A percentile compares a stretch with the other conserved stretches of the same genome.
Evolutionary conservation across 2,113 vertebrate genomes (phyloP).

Genomic region (Dissostichus mawsoni): DNA sequence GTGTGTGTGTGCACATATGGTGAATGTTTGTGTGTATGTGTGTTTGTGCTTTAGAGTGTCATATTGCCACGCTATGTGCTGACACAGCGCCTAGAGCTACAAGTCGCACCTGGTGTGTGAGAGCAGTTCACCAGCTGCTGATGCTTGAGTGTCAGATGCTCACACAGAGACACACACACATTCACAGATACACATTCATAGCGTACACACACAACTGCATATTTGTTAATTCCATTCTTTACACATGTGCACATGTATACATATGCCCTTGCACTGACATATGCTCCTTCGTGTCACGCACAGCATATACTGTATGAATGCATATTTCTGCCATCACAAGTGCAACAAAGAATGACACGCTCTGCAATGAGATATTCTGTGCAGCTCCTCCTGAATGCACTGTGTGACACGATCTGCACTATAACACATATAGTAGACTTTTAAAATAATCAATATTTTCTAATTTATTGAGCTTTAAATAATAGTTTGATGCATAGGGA

Average conservation of each 20-base stretch:
- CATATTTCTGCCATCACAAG: constrained; percentile 18
- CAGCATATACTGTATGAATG: constrained; percentile 20
- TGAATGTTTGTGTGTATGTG: constrained; percentile 25
- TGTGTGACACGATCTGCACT: background rate
- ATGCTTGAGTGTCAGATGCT: constrained; percentile 74
- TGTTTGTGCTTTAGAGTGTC: constrained; percentile 69
- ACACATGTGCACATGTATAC: constrained; percentile 49
- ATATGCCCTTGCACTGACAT: constrained; percentile 32
- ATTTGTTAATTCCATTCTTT: constrained; percentile 65
- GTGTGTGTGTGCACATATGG: background rate
- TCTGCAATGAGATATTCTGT: background rate
- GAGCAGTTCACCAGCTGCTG: constrained; percentile 82
- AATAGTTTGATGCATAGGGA: background rate
- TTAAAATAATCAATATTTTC: background rate
- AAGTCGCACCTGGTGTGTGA: constrained; percentile 84
- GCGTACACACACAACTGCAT: constrained; percentile 48
- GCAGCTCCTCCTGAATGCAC: background rate
- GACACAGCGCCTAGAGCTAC: constrained; percentile 78
- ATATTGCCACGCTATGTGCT: constrained; percentile 80
- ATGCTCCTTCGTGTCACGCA: constrained; percentile 45
- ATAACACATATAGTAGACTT: background rate
- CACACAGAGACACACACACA: constrained; percentile 33
- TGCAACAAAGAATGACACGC: constrained; percentile 2
- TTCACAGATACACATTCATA: constrained; percentile 40
- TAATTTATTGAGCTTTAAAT: background rate